phyloP scores from a whole-genome alignment of 2,113 vertebrate species.

The Oncorhynchus mykiss region DNA sequence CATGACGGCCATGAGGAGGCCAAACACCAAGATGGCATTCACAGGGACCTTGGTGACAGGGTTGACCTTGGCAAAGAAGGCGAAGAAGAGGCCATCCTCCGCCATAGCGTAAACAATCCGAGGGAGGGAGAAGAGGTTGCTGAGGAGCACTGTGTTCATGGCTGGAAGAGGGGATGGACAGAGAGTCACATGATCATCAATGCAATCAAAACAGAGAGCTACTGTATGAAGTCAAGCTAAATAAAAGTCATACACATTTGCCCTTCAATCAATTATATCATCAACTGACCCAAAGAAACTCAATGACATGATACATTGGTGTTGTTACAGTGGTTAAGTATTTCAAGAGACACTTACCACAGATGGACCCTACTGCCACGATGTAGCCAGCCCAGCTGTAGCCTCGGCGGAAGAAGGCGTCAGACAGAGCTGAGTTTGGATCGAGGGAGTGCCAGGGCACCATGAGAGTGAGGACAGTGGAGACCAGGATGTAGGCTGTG shows the following conservation, averaged over 20 bases:
- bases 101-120: conserved; percentile 96
- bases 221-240: neutral
- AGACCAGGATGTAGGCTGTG: conserved; percentile 86
- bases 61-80: conserved; percentile 84
- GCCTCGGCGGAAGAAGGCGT: conserved; percentile 91
- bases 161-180: conserved; percentile 67
- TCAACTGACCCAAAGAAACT: too few species aligned
- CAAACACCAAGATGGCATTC: conserved; percentile 85
- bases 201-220: neutral
- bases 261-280: too few species aligned
- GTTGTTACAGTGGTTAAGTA: neutral
- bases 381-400: conserved; percentile 93
- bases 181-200: conserved; percentile 14
- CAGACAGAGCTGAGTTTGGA: conserved; percentile 87
- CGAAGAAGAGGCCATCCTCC: conserved; percentile 91
- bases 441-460: conserved; percentile 91
- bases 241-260: too few species aligned
- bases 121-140: conserved; percentile 93
- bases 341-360: conserved; percentile 79
- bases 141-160: conserved; percentile 94
- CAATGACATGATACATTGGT: neutral
- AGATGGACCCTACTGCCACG: conserved; percentile 91
- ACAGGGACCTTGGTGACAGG: conserved; percentile 90
- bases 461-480: conserved; percentile 89
- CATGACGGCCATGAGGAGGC: conserved; percentile 84